Evolutionary conservation across 2,888 invertebrate genomes (phyloP).

Genomic region (Cephus pulcher): DNA sequence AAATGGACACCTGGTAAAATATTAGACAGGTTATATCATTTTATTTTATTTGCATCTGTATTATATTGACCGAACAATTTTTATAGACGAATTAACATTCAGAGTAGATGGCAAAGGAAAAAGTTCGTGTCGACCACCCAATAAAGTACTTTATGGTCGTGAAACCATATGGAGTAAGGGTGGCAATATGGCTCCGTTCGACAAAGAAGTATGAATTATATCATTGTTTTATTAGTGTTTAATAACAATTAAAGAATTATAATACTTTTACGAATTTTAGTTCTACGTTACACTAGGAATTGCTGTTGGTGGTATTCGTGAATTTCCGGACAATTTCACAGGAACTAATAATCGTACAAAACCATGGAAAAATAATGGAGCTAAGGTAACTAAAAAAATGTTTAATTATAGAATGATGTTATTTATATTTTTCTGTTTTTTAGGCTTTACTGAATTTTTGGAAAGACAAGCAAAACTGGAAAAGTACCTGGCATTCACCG

Average conservation of each 20-base stretch:
- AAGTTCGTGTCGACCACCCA: background rate
- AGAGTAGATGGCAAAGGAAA: background rate
- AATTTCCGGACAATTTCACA: slow-evolving; percentile 73
- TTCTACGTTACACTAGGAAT: slow-evolving; percentile 82
- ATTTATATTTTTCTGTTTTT: background rate
- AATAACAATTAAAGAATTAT: background rate
- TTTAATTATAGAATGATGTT: background rate
- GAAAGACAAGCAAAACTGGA: background rate
- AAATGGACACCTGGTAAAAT: slow-evolving; percentile 74
- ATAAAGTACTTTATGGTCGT: background rate
- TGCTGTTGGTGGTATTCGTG: slow-evolving; percentile 80
- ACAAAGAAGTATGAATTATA: background rate
- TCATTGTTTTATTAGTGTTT: slow-evolving; percentile 29
- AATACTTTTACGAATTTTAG: slow-evolving; percentile 60
- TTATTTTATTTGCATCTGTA: background rate
- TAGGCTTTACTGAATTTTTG: background rate
- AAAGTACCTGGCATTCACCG: background rate
- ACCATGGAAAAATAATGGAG: slow-evolving; percentile 81
- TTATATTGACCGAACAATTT: background rate
- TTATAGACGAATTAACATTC: background rate
- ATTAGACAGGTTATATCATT: slow-evolving; percentile 64
- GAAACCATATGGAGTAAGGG: background rate
- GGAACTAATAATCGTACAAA: slow-evolving; percentile 68
- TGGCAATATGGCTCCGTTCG: background rate
- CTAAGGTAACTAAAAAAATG: slow-evolving; percentile 65